Base-by-base conservation (phyloP, 2,113 vertebrate species). In the Rhinoptilus africanus region DNA sequence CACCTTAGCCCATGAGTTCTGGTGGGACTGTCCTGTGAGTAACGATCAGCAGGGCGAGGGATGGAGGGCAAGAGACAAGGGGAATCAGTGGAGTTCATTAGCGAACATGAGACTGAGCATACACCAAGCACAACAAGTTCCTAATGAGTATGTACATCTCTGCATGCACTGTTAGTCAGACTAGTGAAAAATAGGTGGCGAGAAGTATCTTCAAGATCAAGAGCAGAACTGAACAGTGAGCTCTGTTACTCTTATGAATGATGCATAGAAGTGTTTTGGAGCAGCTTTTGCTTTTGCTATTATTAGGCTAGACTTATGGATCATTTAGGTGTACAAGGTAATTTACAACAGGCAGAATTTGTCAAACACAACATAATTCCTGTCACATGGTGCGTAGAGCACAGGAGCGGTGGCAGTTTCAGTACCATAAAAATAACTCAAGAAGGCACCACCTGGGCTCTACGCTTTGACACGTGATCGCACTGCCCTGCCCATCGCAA, bases 381-480 rank as follows among this genome's bases (percentile, higher is more conserved):
- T 9, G 23, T 20, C 53, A 32, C 26, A 9, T 4, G 41, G 45
- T 43, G 21, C 59, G 63, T 37, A 74, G 43, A 92, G 14, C 48
- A n/a, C 35, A 80, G 43, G 16, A 81, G 39, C 0, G 0, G 32
- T 80, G 62, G 37, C 48, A 82, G 45, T 39, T 90, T 82, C 74
- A 67, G n/a, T 37, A 35, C 72, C 64, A 32, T 12, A 77, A 79
- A 90, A 90, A 35, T 13, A 86, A 43, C 37, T 74, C 41, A 73
- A 59, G 47, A 69, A 91, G 60, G 43, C 8, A 16, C 4, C 30
- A 24, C 37, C 26, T 30, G 45, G 37, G 13, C 41, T 63, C 28
- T 39, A 37, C 4, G 6, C 32, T 85, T 28, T 37, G 51, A 51
- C 27, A 45, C 28, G 27, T 0, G 0, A 73, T 9, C 2, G 3